Percentiles rank a stretch among this genome's conserved stretches.
These are phyloP conservation scores for Platysteira castanea DNA, from an alignment of 2,113 vertebrate species.

Conservation along the genomic window DNA sequence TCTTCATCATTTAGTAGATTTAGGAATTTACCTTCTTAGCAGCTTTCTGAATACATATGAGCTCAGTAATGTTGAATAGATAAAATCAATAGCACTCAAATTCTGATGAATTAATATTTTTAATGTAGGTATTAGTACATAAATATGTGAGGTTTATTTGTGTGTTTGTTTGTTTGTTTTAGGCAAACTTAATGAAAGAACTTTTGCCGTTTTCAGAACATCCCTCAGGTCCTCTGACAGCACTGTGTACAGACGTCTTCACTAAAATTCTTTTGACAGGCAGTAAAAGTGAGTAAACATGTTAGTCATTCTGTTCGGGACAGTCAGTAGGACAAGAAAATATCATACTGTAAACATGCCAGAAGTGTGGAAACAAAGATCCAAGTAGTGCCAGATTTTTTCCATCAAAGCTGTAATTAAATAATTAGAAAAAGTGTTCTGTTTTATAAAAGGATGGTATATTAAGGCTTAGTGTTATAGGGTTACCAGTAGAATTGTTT, in stretches of 20 bases:
- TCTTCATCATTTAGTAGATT: background rate
- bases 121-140: background rate
- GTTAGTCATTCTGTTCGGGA: background rate
- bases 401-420: background rate
- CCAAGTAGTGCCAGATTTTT: background rate
- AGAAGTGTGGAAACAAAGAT: background rate
- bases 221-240: constrained; percentile 66
- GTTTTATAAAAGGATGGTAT: background rate
- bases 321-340: background rate
- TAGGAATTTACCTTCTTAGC: background rate
- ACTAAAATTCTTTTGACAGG: constrained; percentile 58
- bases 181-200: constrained; percentile 71
- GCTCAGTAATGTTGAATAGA: background rate
- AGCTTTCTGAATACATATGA: background rate
- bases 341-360: background rate
- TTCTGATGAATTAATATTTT: background rate
- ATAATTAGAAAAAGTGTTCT: background rate
- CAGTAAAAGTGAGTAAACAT: constrained; percentile 60
- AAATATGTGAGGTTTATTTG: background rate
- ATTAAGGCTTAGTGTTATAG: background rate
- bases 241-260: constrained; percentile 48
- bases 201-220: constrained; percentile 67
- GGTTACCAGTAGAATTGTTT: background rate
- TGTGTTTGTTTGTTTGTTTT: background rate
- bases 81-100: background rate